These are phyloP conservation scores for Axis porcinus DNA, from an alignment of 2,113 vertebrate genomes.

Conservation along the genomic window DNA sequence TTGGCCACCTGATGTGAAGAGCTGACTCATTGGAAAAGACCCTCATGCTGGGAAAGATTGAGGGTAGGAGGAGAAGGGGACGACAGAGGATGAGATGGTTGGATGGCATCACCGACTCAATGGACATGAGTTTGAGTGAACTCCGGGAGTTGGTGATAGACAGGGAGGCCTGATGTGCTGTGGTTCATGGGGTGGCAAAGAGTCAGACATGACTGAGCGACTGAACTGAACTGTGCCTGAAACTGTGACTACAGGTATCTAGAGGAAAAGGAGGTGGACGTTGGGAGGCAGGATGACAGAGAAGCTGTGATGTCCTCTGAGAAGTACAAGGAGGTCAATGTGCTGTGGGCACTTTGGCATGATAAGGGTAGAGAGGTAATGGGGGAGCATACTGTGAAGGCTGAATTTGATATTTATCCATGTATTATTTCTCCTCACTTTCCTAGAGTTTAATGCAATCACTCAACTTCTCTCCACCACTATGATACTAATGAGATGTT, in stretches of 20 bases:
- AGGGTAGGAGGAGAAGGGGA: too few relatives aligned
- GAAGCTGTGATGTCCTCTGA: not conserved
- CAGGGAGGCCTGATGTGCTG: too few relatives aligned
- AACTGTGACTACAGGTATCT: not conserved
- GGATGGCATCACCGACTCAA: too few relatives aligned
- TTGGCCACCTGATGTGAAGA: too few relatives aligned
- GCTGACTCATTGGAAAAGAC: too few relatives aligned
- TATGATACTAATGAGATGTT: not conserved
- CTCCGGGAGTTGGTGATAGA: too few relatives aligned
- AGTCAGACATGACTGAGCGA: too few relatives aligned
- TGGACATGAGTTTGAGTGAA: too few relatives aligned
- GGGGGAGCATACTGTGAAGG: not conserved
- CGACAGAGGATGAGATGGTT: too few relatives aligned
- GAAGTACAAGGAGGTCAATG: not conserved
- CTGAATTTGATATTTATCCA: not conserved
- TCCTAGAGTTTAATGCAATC: not conserved
- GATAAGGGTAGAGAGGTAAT: not conserved
- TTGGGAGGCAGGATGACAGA: not conserved
- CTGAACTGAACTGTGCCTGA: not conserved
- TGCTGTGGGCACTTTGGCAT: not conserved
- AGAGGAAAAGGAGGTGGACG: not conserved
- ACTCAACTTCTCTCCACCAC: not conserved
- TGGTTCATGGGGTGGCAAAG: too few relatives aligned
- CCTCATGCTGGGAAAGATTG: too few relatives aligned
- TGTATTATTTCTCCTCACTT: not conserved